phyloP scores from a whole-genome alignment of 1,140 invertebrate genomes.

The Cyrtorhinus lividipennis region DNA sequence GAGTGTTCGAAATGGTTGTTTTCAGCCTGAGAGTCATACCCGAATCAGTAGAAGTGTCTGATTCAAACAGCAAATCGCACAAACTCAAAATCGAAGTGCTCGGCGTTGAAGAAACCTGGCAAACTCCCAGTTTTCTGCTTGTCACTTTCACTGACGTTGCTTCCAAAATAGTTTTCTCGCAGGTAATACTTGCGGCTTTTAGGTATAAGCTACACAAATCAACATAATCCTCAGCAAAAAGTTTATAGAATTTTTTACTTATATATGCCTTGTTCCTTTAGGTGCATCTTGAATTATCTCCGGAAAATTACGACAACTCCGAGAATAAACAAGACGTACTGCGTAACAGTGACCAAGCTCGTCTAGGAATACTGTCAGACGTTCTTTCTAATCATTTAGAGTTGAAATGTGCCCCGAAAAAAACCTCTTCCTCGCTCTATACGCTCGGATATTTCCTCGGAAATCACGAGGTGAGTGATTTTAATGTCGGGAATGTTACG shows the following conservation, averaged over 20 bases:
- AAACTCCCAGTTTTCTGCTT: constrained; percentile 62
- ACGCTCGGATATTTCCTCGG: constrained; percentile 59
- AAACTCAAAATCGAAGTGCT: constrained; percentile 56
- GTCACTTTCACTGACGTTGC: constrained; percentile 43
- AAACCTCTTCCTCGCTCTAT: constrained; percentile 31
- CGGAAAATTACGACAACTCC: constrained; percentile 39
- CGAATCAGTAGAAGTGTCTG: constrained; percentile 37
- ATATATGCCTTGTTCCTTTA: too few species aligned
- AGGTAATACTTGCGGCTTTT: too few species aligned
- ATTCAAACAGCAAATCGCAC: constrained; percentile 48
- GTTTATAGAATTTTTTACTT: too few species aligned
- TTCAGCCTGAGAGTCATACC: constrained; percentile 32
- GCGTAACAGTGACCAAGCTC: constrained; percentile 43
- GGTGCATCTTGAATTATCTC: constrained; percentile 41
- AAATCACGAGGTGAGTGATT: constrained; percentile 48
- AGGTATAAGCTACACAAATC: too few species aligned
- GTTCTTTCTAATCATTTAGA: constrained; percentile 52
- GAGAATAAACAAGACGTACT: constrained; percentile 45
- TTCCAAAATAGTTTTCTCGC: constrained; percentile 66
- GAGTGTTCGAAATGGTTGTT: too few species aligned
- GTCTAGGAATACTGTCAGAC: constrained; percentile 63
- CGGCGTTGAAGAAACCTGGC: constrained; percentile 69
- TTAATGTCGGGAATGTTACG: too few species aligned
- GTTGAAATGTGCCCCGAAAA: constrained; percentile 41
- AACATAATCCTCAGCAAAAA: too few species aligned